A percentile compares a stretch with the other conserved stretches of the same genome.
phyloP scores from a whole-genome alignment of 2,888 invertebrate species.

The Agrochola litura region DNA sequence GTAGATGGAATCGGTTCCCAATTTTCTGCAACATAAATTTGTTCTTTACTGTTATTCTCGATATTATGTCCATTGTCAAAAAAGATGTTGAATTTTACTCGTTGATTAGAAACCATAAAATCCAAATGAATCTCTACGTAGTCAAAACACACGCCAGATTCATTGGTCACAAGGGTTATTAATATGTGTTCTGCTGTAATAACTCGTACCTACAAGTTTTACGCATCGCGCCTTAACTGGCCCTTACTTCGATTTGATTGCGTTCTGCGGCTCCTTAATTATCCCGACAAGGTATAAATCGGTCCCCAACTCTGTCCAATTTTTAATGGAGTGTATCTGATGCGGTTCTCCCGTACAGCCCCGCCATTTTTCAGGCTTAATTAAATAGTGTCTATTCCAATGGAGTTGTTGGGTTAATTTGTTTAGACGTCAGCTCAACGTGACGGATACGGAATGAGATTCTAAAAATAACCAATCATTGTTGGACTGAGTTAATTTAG shows the following conservation, averaged over 20 bases:
- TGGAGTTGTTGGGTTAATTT: conserved; percentile 67
- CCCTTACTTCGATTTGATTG: conserved; percentile 46
- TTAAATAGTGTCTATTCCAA: conserved; percentile 71
- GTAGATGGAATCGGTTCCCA: conserved; percentile 40
- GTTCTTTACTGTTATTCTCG: conserved; percentile 37
- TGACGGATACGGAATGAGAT: conserved; percentile 61
- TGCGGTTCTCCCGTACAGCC: conserved; percentile 52
- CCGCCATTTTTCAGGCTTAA: conserved; percentile 74
- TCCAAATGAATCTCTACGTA: conserved; percentile 1
- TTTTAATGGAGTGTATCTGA: conserved; percentile 70
- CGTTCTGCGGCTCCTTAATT: conserved; percentile 57
- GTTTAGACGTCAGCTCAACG: conserved; percentile 60
- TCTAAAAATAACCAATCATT: conserved; percentile 61
- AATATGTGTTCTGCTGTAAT: conserved; percentile 19
- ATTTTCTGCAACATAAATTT: conserved; percentile 60
- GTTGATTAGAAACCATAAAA: conserved; percentile 19
- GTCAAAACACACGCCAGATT: conserved; percentile 11
- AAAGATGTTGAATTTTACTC: not conserved
- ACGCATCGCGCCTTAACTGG: conserved; percentile 11
- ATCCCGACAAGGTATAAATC: conserved; percentile 67
- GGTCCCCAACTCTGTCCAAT: conserved; percentile 67
- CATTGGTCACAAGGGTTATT: conserved; percentile 9
- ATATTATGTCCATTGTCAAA: conserved; percentile 27
- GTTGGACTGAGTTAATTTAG: conserved; percentile 51
- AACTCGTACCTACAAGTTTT: conserved; percentile 28